These are phyloP conservation scores for Ciconia boyciana DNA, from an alignment of 2,113 vertebrate species.

Conservation along the genomic window DNA sequence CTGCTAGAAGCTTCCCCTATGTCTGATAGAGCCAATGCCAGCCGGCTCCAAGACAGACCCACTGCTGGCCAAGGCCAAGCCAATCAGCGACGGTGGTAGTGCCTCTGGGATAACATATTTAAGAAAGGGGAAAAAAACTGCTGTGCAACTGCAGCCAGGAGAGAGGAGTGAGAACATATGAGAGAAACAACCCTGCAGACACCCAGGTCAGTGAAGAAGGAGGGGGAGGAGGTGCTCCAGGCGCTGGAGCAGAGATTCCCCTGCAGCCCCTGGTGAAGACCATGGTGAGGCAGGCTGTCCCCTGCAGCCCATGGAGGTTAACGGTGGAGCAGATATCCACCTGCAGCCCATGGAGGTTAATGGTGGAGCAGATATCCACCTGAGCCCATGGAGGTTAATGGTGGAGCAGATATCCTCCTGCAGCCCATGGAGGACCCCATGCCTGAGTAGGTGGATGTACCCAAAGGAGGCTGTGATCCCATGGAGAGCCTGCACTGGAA, in stretches of 20 bases:
- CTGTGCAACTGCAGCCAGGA: no score
- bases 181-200: background rate
- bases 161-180: background rate
- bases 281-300: background rate
- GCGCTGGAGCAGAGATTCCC: background rate
- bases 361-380: no score
- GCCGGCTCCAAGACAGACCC: fast-evolving
- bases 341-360: no score
- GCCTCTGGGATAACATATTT: background rate
- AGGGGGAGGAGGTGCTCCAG: background rate
- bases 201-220: background rate
- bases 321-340: background rate
- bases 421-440: background rate
- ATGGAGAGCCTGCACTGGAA: fast-evolving
- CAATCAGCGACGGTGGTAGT: fast-evolving
- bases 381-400: no score
- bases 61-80: background rate
- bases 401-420: background rate
- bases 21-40: background rate
- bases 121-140: background rate
- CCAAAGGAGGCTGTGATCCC: fast-evolving
- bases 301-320: no score
- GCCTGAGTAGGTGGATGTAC: background rate
- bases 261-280: background rate
- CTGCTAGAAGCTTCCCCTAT: background rate